phyloP scores from a whole-genome alignment of 2,113 vertebrate genomes.

The Cebus imitator region DNA sequence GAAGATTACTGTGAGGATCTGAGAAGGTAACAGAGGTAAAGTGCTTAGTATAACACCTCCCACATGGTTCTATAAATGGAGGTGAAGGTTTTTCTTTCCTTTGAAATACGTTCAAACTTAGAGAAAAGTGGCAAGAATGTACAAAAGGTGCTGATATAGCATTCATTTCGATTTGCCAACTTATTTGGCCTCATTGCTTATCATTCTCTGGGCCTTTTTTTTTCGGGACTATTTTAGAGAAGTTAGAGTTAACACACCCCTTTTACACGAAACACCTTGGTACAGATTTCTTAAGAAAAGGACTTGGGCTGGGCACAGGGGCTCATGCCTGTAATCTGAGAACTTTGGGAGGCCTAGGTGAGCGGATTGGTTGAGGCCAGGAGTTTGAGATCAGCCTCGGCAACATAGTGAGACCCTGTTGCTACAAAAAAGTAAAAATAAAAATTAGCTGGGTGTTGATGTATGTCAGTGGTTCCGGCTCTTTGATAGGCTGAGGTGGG shows the following conservation, averaged over 20 bases:
- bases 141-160: neutral
- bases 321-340: no score
- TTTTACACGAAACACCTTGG: accelerated
- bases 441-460: no score
- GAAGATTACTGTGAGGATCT: neutral
- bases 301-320: neutral
- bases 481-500: no score
- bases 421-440: no score
- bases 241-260: accelerated
- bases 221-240: neutral
- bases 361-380: no score
- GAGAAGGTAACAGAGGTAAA: neutral
- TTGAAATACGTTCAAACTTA: neutral
- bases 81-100: no score
- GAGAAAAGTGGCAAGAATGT: neutral
- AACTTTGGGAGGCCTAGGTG: no score
- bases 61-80: neutral
- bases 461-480: no score
- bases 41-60: neutral
- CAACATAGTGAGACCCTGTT: no score
- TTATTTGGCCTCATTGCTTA: accelerated
- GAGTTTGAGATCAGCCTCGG: no score
- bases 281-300: accelerated
- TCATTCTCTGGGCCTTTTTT: accelerated
- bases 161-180: accelerated